Base-by-base conservation (phyloP, 2,888 invertebrate genomes). In the Patella pellucida region DNA sequence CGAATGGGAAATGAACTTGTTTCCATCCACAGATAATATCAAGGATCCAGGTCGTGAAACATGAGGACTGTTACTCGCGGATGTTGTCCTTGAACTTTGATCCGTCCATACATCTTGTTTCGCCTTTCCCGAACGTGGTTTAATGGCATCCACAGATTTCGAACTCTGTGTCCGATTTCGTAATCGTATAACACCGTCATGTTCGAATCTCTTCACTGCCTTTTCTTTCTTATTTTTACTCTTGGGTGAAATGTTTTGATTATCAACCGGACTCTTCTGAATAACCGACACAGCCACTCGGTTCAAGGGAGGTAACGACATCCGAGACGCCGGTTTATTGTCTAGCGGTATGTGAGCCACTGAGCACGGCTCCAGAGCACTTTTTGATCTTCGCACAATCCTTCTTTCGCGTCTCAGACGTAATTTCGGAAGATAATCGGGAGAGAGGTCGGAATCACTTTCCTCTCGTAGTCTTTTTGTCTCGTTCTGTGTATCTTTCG, bases 351-450 rank as follows among this genome's bases (percentile, higher is more conserved):
- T 69, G 41, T 31, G 69, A 69, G 31, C 67, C 68, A 70, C 68
- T 67, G 54, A 73, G 52, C 71, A 69, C 73, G 78, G 75, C 75
- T 87, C 87, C 71, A 87, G 68, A 56, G 88, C 85, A 82, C 89
- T 89, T 76, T 84, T 84, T 41, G 87, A 83, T 71, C 89, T 80
- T 27, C 88, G 75, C 11, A 86, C 86, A 41, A 87, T 85, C 78
- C 83, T 85, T 9, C 86, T 77, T 15, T 78, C 84, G 52, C 72
- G 80, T 31, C 78, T 80, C 52, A 76, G 70, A 78, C 81, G 78
- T 78, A 72, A 81, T 72, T 77, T 81, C 76, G 41, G 80, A 52
- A 81, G 75, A 76, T 85, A 82, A 70, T 85, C 85, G 15, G 85
- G 85, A 11, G 85, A 84, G 14, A 83, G 79, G 74, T 87, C 87